phyloP scores from a whole-genome alignment of 2,113 vertebrate species.

The Nerophis ophidion region DNA sequence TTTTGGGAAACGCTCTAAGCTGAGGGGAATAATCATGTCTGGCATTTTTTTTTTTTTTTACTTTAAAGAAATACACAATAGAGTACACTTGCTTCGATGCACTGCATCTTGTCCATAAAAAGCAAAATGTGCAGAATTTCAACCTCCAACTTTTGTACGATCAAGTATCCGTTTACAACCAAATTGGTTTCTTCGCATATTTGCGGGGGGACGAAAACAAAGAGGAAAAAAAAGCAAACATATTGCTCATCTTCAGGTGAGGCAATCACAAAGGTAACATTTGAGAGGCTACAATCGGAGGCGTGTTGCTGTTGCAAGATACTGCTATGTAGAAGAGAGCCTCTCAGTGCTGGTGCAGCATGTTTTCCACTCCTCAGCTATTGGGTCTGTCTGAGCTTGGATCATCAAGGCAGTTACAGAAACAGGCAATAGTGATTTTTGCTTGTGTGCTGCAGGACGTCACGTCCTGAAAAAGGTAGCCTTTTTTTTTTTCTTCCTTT shows the following conservation, averaged over 20 bases:
- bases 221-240: slow-evolving; percentile 16
- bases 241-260: slow-evolving; percentile 68
- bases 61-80: slow-evolving; percentile 51
- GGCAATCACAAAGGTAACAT: slow-evolving; percentile 48
- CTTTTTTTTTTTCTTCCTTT: slow-evolving; percentile 29
- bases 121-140: slow-evolving; percentile 66
- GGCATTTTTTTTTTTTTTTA: neutral
- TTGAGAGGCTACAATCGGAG: slow-evolving; percentile 59
- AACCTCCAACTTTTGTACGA: slow-evolving; percentile 66
- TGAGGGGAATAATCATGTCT: slow-evolving; percentile 10
- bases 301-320: slow-evolving; percentile 37
- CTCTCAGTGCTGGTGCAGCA: slow-evolving; percentile 72
- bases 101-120: slow-evolving; percentile 48
- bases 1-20: slow-evolving; percentile 11
- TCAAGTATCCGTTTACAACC: slow-evolving; percentile 57
- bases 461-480: slow-evolving; percentile 61
- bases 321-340: slow-evolving; percentile 55
- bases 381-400: slow-evolving; percentile 67
- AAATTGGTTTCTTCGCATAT: slow-evolving; percentile 49
- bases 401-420: slow-evolving; percentile 78
- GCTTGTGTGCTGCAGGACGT: slow-evolving; percentile 67
- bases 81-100: slow-evolving; percentile 44
- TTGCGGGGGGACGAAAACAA: slow-evolving; percentile 49
- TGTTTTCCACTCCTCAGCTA: slow-evolving; percentile 62
- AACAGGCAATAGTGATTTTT: slow-evolving; percentile 74